Evolutionary conservation across 2,888 invertebrate species (phyloP).

Genomic region (Mellilla xanthometata): DNA sequence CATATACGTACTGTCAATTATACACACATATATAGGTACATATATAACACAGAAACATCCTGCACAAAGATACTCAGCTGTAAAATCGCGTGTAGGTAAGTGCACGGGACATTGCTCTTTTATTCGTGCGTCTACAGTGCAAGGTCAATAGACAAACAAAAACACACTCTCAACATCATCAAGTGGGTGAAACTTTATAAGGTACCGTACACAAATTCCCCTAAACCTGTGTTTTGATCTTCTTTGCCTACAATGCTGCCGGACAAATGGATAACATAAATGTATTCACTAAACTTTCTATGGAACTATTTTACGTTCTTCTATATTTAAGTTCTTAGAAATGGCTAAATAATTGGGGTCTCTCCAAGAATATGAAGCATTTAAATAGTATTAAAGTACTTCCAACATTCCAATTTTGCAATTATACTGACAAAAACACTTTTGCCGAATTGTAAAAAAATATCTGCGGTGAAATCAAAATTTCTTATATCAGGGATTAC

Average conservation of each 20-base stretch:
- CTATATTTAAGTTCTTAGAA: no score
- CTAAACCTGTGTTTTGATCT: slow-evolving; percentile 55
- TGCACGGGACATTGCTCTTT: slow-evolving; percentile 37
- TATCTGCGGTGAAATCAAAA: slow-evolving; percentile 1
- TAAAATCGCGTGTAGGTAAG: slow-evolving; percentile 35
- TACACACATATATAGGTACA: no score
- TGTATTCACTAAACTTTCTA: no score
- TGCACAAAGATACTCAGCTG: slow-evolving; percentile 10
- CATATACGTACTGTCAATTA: no score
- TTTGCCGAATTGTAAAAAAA: neutral
- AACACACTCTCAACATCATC: slow-evolving; percentile 52
- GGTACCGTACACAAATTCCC: slow-evolving; percentile 82
- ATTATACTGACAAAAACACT: neutral
- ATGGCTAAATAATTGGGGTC: no score
- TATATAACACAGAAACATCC: slow-evolving; percentile 7
- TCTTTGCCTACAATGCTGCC: slow-evolving; percentile 70
- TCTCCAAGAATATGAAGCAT: no score
- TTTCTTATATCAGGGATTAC: neutral
- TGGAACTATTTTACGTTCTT: no score
- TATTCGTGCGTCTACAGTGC: slow-evolving; percentile 56
- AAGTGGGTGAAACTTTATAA: slow-evolving; percentile 83
- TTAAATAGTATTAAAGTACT: no score
- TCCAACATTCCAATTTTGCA: no score
- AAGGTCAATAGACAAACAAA: slow-evolving; percentile 56
- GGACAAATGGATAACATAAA: slow-evolving; percentile 51